A percentile compares a stretch with the other conserved stretches of the same genome.
Conservation (phyloP, 2,888 invertebrate species). For the Atrina japonica region DNA sequence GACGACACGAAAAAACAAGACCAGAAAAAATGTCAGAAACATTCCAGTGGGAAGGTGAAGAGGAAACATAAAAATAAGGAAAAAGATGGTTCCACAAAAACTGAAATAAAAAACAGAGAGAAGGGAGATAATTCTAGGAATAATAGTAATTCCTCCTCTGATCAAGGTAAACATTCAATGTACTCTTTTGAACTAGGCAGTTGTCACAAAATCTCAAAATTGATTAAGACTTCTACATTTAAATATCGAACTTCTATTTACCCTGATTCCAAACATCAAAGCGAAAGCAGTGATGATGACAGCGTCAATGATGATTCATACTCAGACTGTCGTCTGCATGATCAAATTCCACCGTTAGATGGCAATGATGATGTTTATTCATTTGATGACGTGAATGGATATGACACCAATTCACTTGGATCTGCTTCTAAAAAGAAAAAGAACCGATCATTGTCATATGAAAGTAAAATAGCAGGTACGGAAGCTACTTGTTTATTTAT, state of each 20-base stretch:
- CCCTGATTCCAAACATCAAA: no score
- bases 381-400: slow-evolving; percentile 6
- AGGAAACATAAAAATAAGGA: slow-evolving; percentile 26
- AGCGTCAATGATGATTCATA: background rate
- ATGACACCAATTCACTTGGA: slow-evolving; percentile 1
- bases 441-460: slow-evolving; percentile 55
- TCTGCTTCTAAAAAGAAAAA: slow-evolving; percentile 2
- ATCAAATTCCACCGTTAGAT: slow-evolving; percentile 7
- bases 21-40: slow-evolving; percentile 11
- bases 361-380: slow-evolving; percentile 25
- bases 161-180: no score
- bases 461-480: slow-evolving; percentile 70
- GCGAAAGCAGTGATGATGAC: slow-evolving; percentile 1
- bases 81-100: slow-evolving; percentile 8
- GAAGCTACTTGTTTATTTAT: background rate
- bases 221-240: no score
- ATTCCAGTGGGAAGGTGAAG: slow-evolving; percentile 34
- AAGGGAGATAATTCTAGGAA: background rate
- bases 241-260: no score
- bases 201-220: no score
- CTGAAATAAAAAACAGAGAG: slow-evolving; percentile 1
- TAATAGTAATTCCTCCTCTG: slow-evolving; percentile 6
- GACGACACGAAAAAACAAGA: background rate
- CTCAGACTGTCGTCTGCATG: slow-evolving; percentile 18
- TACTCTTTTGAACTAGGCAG: no score